A percentile compares a stretch with the other conserved stretches of the same genome.
Evolutionary conservation across 2,113 vertebrate genomes (phyloP).

Genomic region (Donacobius atricapilla): DNA sequence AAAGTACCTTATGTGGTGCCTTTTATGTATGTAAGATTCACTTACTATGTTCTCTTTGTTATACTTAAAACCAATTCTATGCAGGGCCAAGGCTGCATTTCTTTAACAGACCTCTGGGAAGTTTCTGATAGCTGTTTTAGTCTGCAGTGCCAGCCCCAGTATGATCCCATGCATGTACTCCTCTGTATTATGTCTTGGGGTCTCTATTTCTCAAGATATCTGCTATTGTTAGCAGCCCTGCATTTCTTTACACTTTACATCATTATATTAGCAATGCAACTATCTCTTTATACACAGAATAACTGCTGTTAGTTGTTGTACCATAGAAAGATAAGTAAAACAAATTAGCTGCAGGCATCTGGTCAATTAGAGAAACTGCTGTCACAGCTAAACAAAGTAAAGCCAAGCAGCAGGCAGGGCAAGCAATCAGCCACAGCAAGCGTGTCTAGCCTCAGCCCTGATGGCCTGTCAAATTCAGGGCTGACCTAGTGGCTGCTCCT

Average conservation of each 20-base stretch:
- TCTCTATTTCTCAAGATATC: not conserved
- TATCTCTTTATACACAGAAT: not conserved
- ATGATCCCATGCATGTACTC: not conserved
- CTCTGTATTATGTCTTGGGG: rapidly evolving
- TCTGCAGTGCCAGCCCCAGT: not conserved
- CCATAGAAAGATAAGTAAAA: not conserved
- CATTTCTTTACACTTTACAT: not conserved
- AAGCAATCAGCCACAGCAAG: not conserved
- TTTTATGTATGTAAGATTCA: not conserved
- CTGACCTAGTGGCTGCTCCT: not conserved
- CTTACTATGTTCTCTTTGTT: not conserved
- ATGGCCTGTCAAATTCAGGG: not conserved
- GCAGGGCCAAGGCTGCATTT: not conserved
- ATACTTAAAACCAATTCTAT: not conserved
- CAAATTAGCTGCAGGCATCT: not conserved
- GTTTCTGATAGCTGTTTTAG: not conserved
- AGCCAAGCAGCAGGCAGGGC: not conserved
- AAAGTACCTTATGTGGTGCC: not conserved
- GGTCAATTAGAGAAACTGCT: not conserved
- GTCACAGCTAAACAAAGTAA: not conserved
- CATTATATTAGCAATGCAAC: not conserved
- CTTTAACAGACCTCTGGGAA: not conserved
- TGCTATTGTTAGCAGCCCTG: not conserved
- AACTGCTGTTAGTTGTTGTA: not conserved
- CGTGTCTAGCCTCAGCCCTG: not conserved